Evolutionary conservation across 1,140 invertebrate species (phyloP).

Genomic region (Myzus persicae): DNA sequence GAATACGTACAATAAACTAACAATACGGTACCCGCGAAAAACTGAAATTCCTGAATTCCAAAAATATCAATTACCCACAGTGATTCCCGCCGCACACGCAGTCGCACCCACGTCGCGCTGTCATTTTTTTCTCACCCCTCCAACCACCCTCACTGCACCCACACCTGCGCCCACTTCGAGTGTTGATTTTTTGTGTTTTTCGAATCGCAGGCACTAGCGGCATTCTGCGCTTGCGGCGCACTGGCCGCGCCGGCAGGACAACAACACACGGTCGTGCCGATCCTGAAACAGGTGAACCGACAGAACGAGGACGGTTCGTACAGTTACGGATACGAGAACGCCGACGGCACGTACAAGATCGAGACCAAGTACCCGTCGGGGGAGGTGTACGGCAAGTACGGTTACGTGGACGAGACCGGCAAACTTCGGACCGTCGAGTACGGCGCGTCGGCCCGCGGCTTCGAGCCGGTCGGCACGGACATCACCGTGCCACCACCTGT

Average conservation of each 20-base stretch:
- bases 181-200: background rate
- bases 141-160: background rate
- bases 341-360: constrained; percentile 91
- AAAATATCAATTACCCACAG: background rate
- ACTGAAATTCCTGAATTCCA: background rate
- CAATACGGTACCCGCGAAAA: too few species aligned
- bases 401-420: constrained; percentile 82
- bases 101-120: background rate
- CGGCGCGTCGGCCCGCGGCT: constrained; percentile 78
- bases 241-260: constrained; percentile 62
- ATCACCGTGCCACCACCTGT: constrained; percentile 80
- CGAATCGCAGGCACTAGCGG: constrained; percentile 13
- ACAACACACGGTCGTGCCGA: constrained; percentile 70
- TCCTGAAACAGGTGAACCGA: constrained; percentile 76
- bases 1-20: too few species aligned
- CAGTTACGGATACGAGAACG: constrained; percentile 87
- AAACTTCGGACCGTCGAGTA: constrained; percentile 77
- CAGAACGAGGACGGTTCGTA: constrained; percentile 87
- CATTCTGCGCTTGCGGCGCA: background rate
- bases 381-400: constrained; percentile 83
- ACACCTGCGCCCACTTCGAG: background rate
- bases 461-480: constrained; percentile 77
- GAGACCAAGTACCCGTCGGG: constrained; percentile 85
- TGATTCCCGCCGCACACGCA: too few species aligned
- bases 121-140: background rate